Evolutionary conservation across 2,888 invertebrate genomes (phyloP), one percentile per base, ranked within the genome.

Genomic region (Amblyteles armatorius): DNA sequence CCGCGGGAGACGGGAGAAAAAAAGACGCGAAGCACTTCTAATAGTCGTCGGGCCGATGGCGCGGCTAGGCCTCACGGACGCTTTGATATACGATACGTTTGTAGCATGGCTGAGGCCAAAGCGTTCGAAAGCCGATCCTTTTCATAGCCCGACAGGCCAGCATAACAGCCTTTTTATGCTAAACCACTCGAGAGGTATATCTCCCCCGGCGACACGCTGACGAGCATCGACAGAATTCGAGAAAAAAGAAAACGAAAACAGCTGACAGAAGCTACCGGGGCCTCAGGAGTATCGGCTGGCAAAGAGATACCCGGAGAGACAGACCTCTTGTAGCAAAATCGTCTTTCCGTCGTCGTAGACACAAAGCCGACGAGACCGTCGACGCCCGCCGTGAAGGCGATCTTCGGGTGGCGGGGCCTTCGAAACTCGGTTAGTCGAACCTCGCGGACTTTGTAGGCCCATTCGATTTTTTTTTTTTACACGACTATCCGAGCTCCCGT

Each of bases 21-120:
- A 48, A 40, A 78, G 60, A 52, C 19, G 48, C 11, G 57, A 71
- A 19, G 22, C 16, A 52, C 55, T 48, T 50, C 69, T 72, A 76
- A 76, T 65, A 76, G 65, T 76, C 65, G 36, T 76, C 65, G 67
- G 40, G 22, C n/a, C 50, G 11, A 48, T 40, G 44, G 48, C 26
- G 44, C 40, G 60, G 36, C 13, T 63, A 76, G 69, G 67, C 68
- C 67, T 63, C 36, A 36, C 78, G 82, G 78, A 90, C 79, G 90
- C 91, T 92, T 92, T 92, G 92, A 92, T 90, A 92, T 91, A 90
- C 88, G 91, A 92, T 92, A 92, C 91, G 89, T 91, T 90, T 92
- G 89, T 90, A 89, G 88, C 89, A 88, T 86, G 89, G 88, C 71
- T 69, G 55, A 89, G 90, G 86, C 86, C 87, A 87, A 86, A 88